Percentiles rank a stretch among this genome's conserved stretches.
These are phyloP conservation scores for Steromphala cineraria DNA, from an alignment of 2,888 invertebrate genomes.

Conservation along the genomic window DNA sequence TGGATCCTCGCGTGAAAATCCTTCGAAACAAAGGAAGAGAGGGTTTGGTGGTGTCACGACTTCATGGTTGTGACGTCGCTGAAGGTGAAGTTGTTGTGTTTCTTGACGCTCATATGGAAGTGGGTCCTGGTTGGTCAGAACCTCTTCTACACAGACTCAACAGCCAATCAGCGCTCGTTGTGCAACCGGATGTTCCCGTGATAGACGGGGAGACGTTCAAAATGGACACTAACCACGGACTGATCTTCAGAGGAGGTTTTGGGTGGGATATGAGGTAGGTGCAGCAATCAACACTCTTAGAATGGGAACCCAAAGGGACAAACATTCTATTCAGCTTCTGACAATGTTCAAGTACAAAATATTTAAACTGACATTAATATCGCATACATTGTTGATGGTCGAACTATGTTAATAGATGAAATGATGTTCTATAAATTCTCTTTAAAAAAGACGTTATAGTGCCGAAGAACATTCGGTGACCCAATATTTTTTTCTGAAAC, in stretches of 20 bases:
- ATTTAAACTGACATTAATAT: too few relatives aligned
- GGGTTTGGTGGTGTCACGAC: slow-evolving; percentile 28
- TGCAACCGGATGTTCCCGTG: slow-evolving; percentile 23
- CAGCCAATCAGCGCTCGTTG: slow-evolving; percentile 11
- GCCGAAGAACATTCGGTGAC: too few relatives aligned
- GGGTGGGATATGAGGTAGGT: slow-evolving; percentile 25
- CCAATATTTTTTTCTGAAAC: too few relatives aligned
- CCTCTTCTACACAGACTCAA: slow-evolving; percentile 24
- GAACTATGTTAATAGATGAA: too few relatives aligned
- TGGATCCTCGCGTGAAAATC: slow-evolving; percentile 23
- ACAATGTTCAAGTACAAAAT: too few relatives aligned
- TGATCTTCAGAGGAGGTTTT: slow-evolving; percentile 19
- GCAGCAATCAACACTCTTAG: neutral
- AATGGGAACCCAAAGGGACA: too few relatives aligned
- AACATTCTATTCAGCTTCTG: too few relatives aligned
- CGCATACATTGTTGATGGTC: too few relatives aligned
- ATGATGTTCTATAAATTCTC: too few relatives aligned
- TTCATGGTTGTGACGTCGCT: slow-evolving; percentile 25
- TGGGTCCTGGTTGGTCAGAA: slow-evolving; percentile 26
- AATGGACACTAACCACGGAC: neutral
- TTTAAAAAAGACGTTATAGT: too few relatives aligned
- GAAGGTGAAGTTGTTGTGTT: slow-evolving; percentile 29
- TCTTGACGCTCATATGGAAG: slow-evolving; percentile 36
- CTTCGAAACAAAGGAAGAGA: slow-evolving; percentile 26
- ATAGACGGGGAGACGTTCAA: neutral